These are phyloP conservation scores for Hafferia zeledoni DNA, from an alignment of 2,797 vertebrate species.

Conservation along the genomic window DNA sequence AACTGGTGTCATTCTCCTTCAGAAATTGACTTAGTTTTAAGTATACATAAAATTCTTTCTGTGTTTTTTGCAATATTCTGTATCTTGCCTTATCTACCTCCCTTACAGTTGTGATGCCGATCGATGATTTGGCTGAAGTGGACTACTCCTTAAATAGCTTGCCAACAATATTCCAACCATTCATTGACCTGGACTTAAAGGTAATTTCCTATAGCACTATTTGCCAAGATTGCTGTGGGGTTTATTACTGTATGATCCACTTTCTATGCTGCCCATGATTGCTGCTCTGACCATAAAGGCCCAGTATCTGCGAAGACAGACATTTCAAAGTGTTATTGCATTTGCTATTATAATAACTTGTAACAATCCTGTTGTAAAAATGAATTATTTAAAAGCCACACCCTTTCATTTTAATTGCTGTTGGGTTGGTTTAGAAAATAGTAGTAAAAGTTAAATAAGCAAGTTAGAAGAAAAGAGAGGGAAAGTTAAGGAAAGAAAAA, in stretches of 20 bases:
- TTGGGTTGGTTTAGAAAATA: not conserved
- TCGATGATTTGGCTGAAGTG: slow-evolving; percentile 69
- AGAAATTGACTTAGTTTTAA: not conserved
- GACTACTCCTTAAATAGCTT: slow-evolving; percentile 69
- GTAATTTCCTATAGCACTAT: slow-evolving; percentile 28
- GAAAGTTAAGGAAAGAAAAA: not conserved
- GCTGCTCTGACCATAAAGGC: not conserved
- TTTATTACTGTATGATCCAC: not conserved
- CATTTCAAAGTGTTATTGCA: not conserved
- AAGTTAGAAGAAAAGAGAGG: not conserved
- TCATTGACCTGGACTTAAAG: slow-evolving; percentile 75
- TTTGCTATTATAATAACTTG: not conserved
- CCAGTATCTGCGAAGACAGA: not conserved
- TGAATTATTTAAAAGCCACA: not conserved
- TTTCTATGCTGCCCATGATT: not conserved
- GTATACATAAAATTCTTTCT: not conserved
- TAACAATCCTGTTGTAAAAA: not conserved
- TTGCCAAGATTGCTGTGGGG: not conserved
- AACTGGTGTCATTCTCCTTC: not conserved
- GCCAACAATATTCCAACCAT: slow-evolving; percentile 55
- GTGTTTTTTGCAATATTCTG: not conserved
- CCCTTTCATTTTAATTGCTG: not conserved
- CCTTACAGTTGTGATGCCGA: slow-evolving; percentile 62
- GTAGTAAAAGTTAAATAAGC: not conserved
- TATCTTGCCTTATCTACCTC: slow-evolving; percentile 13